phyloP scores from a whole-genome alignment of 2,888 invertebrate species.

The Phengaris arion region DNA sequence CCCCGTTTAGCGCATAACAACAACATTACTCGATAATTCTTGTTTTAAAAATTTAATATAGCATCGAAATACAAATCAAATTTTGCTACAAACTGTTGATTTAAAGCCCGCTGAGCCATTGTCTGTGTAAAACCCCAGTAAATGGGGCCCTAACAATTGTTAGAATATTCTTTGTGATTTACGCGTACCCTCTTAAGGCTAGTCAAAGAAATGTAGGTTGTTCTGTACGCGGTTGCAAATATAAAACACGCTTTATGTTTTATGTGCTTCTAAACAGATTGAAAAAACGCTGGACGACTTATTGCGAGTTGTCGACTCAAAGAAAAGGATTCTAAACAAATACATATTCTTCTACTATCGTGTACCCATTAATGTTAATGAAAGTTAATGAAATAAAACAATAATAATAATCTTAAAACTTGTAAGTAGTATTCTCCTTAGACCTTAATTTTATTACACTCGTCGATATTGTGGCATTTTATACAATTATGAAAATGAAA shows the following conservation, averaged over 20 bases:
- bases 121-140: slow-evolving; percentile 10
- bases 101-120: not conserved
- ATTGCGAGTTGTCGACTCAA: not conserved
- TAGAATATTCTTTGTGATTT: slow-evolving; percentile 27
- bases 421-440: too few species aligned
- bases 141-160: slow-evolving; percentile 26
- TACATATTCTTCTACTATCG: not conserved
- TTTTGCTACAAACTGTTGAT: slow-evolving; percentile 15
- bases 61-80: slow-evolving; percentile 10
- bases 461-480: too few species aligned
- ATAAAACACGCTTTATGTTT: slow-evolving; percentile 11
- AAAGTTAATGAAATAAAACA: not conserved
- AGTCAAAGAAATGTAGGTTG: slow-evolving; percentile 28
- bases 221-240: slow-evolving; percentile 23
- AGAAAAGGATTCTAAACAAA: not conserved
- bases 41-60: not conserved
- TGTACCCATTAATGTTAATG: not conserved
- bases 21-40: not conserved
- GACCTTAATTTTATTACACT: too few species aligned
- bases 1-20: not conserved
- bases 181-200: slow-evolving; percentile 28
- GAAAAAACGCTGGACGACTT: slow-evolving; percentile 7
- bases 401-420: too few species aligned
- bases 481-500: too few species aligned
- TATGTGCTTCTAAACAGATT: slow-evolving; percentile 7